Base-by-base conservation (phyloP, 2,888 invertebrate genomes). In the Opisthograptis luteolata region DNA sequence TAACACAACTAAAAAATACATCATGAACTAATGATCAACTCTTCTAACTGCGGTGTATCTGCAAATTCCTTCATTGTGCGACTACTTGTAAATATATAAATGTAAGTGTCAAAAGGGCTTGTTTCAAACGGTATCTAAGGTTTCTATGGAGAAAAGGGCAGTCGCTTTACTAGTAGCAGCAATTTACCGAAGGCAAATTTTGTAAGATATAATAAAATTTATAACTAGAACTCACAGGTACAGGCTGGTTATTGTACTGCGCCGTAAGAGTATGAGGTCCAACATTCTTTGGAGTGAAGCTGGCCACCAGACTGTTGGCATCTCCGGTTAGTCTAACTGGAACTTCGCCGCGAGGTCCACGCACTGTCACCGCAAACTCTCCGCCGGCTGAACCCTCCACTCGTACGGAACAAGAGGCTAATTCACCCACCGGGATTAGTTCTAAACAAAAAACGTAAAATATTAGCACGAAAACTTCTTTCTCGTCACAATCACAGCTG, bases 251-350 rank as follows among this genome's bases (percentile, higher is more conserved):
- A 79, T 97, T 98, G 79, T 98, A 98, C 78, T 97, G 96, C 12
- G 98, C 97, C 53, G 95, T 96, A 37, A 98, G 95, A 22, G 96
- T 95, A 78, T 98, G 97, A 0, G 97, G 96, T 43, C 98, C 99
- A n/a, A 99, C 98, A 83, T 96, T 95, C 52, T 93, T 93, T 0
- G 99, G 98, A 15, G 96, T 96, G 79, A 98, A 99, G 79, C 98
- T 96, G 20, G 97, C 96, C 0, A 96, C 95, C 70, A 98, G 95
- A 1, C 97, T 94, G 74, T 96, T 95, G 20, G 96, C 95, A 65
- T 96, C 96, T 9, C 97, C 97, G 0, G 96, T 96, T 10, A 98
- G 95, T 73, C 96, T 94, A 0, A 97, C 97, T 1, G 97, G 97
- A 15, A 97, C 90, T 73, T 97, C 97, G 17, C 95, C 95, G 15